Evolutionary conservation across 2,797 vertebrate species (phyloP), one percentile per base, ranked within the genome.

Genomic region (Melanotaenia nigrans): DNA sequence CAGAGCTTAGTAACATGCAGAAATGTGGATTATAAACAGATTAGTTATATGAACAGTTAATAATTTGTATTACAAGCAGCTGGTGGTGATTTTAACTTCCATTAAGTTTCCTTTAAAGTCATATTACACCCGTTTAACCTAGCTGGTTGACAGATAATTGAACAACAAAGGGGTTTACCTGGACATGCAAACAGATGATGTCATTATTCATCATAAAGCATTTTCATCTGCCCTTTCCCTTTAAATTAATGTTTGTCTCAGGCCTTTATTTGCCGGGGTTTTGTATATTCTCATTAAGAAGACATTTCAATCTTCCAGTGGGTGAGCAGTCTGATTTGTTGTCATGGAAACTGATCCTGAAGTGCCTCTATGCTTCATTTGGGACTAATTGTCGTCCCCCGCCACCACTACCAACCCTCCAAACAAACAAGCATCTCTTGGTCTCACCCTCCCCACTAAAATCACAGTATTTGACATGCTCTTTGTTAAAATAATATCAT

Each of bases 291-390:
- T 83, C 79, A 77, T 79, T 85, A 69, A 58, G 16, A 67, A 45
- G 66, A 75, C 60, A 73, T 82, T 63, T 73, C 68, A 28, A 57
- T 56, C 77, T 65, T 73, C 68, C 65, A n/a, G 51, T 12, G 69
- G 49, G 63, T 81, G 82, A 85, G 81, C 85, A 74, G 76, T 77
- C 84, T 86, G 85, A 88, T 86, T 77, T 75, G 89, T 91, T 66
- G 68, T 77, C 90, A 90, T 91, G 90, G 89, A 90, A 90, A 92
- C 92, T 58, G 83, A 72, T 82, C 71, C 32, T 68, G 79, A 77
- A 86, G 80, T 62, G 70, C 73, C 70, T 75, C 11, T 49, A 65
- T 25, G 81, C 78, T 78, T 82, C 86, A 72, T 86, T 79, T 75
- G 77, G 73, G 82, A 85, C 70, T 86, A 84, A 89, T 82, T 89